Evolutionary conservation across 2,113 vertebrate genomes (phyloP), one percentile per base, ranked within the genome.

Genomic region (Trinectes maculatus): DNA sequence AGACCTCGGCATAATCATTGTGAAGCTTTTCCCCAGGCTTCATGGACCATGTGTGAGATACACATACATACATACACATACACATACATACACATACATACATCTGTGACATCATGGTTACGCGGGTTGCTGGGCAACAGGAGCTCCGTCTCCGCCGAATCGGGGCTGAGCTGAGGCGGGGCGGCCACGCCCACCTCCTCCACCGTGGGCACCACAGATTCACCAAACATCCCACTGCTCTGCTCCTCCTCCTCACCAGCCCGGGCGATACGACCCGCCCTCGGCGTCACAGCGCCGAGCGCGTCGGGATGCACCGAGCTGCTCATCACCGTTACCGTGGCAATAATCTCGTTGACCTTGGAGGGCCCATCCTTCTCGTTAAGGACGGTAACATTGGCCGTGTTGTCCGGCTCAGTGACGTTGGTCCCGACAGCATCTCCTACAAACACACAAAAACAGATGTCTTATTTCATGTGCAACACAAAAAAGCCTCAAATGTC

Each of bases 211-310:
- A 62, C 54, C 37, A 84, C 26, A 0, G 53, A 22, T 0, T 90
- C 88, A 1, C 59, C 88, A 4, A 83, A 86, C 83, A 88, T 80
- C 68, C 93, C 91, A 6, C 96, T 97, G 16, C 95, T 93, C 5
- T 86, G 86, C 2, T 91, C 92, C 36, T 95, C 94, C 6, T 91
- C 89, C 18, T 86, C 77, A 1, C 90, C 91, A 3, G 84, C 91
- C 0, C 87, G 89, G 9, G 78, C 52, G 9, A 87, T 60, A 1
- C 71, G 74, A 12, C 73, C 77, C 1, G 73, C 89, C 34, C 82
- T 79, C 22, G 65, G 80, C 56, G 85, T 82, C 70, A 83, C 74
- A 8, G 85, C 36, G 60, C 80, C 42, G 46, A 89, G 25, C 0
- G 44, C 1, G 47, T 46, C 78, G 0, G 10, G 82, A 71, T 47